Evolutionary conservation across 2,797 vertebrate genomes (phyloP).

Genomic region (Dipus sagitta): DNA sequence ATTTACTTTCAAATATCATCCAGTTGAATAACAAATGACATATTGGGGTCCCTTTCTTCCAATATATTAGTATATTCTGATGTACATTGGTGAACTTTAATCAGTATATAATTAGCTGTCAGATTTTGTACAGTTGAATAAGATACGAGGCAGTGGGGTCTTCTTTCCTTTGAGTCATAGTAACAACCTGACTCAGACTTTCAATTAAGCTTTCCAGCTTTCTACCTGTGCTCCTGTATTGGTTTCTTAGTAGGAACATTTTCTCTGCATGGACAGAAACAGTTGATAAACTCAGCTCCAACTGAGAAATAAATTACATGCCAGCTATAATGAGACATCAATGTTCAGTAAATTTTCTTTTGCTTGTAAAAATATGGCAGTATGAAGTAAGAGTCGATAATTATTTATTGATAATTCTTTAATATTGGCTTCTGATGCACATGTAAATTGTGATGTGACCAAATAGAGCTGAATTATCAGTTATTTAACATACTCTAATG

Average conservation of each 20-base stretch:
- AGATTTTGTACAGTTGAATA: conserved; percentile 34
- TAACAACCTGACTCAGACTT: conserved; percentile 79
- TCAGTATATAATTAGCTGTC: conserved; percentile 14
- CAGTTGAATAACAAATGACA: not conserved
- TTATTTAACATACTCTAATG: conserved; percentile 72
- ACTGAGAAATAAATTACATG: conserved; percentile 90
- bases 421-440: conserved; percentile 76
- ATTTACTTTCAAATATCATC: not conserved
- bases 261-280: conserved; percentile 87
- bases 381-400: conserved; percentile 81
- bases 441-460: conserved; percentile 70
- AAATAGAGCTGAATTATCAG: conserved; percentile 67
- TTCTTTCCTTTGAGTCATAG: conserved; percentile 70
- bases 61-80: not conserved
- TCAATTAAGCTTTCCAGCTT: conserved; percentile 87
- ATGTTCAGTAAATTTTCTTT: conserved; percentile 85
- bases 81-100: not conserved
- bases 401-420: conserved; percentile 87
- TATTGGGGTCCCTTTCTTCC: not conserved
- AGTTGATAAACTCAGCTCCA: conserved; percentile 89
- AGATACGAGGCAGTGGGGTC: conserved; percentile 46
- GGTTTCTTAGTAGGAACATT: conserved; percentile 87
- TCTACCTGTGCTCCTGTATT: conserved; percentile 85
- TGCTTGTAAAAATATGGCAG: conserved; percentile 79
- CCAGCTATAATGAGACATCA: conserved; percentile 88